These are phyloP conservation scores for Stichodactyla mertensii DNA, from an alignment of 64 coral and sea anemone species.

Conservation along the genomic window DNA sequence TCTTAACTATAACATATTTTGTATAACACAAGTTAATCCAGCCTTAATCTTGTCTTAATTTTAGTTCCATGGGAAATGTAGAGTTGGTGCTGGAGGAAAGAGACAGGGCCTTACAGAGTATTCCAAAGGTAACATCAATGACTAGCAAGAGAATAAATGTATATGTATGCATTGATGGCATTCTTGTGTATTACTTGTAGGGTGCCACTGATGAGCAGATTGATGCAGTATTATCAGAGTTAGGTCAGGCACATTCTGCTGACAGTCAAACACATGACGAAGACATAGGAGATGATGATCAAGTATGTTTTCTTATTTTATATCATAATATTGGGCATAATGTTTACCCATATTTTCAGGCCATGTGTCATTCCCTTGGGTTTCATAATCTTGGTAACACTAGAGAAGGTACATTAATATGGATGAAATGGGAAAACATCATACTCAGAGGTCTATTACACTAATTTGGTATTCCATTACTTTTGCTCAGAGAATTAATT, in stretches of 20 bases:
- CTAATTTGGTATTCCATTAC: too few species aligned
- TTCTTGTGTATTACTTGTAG: conserved; percentile 19
- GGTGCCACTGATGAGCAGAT: conserved; percentile 53
- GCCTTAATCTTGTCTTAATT: not conserved
- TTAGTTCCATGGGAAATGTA: conserved; percentile 88
- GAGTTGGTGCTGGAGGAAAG: conserved; percentile 70
- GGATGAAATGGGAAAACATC: too few species aligned
- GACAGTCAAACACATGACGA: conserved; percentile 70
- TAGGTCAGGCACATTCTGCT: conserved; percentile 80
- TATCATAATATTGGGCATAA: not conserved
- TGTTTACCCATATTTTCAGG: not conserved
- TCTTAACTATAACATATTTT: too few species aligned
- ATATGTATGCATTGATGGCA: too few species aligned
- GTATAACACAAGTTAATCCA: too few species aligned
- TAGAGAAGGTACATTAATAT: too few species aligned
- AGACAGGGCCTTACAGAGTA: conserved; percentile 65
- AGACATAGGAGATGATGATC: conserved; percentile 91
- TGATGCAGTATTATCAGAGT: conserved; percentile 63
- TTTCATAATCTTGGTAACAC: too few species aligned
- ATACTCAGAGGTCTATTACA: too few species aligned
- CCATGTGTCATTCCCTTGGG: too few species aligned
- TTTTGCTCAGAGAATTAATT: too few species aligned
- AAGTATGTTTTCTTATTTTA: conserved; percentile 28
- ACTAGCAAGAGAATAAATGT: too few species aligned
- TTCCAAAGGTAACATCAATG: conserved; percentile 42